Evolutionary conservation across 2,113 vertebrate species (phyloP).

Genomic region (Paradoxurus hermaphroditus): DNA sequence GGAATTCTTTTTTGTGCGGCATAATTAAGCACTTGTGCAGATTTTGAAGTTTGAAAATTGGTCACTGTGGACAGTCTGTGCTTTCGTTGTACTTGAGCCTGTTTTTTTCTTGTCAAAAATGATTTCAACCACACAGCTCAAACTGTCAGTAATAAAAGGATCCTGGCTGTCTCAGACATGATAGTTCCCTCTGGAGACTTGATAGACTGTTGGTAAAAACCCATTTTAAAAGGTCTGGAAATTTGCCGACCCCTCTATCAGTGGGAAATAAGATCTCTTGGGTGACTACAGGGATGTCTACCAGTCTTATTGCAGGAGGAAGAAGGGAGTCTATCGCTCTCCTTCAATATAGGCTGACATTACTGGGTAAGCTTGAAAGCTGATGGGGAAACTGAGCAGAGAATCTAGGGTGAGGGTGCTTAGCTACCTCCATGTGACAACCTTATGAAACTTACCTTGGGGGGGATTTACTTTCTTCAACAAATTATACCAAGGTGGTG

Average conservation of each 20-base stretch:
- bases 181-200: conserved; percentile 41
- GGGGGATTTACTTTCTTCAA: neutral
- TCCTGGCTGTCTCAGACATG: conserved; percentile 45
- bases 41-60: conserved; percentile 57
- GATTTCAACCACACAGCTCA: conserved; percentile 59
- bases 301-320: neutral
- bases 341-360: neutral
- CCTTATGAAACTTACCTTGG: neutral
- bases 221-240: conserved; percentile 57
- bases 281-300: neutral
- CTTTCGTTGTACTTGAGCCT: conserved; percentile 52
- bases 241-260: conserved; percentile 39
- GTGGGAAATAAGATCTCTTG: conserved; percentile 34
- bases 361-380: neutral
- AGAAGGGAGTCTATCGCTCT: neutral
- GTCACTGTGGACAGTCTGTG: conserved; percentile 41
- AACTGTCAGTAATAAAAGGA: conserved; percentile 59
- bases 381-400: neutral
- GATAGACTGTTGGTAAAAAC: conserved; percentile 58
- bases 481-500: neutral
- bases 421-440: neutral
- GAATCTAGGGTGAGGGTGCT: neutral
- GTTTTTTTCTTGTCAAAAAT: conserved; percentile 67
- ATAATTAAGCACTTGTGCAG: conserved; percentile 63
- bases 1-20: conserved; percentile 32